phyloP scores from a whole-genome alignment of 1,140 invertebrate genomes.

The Fopius arisanus region DNA sequence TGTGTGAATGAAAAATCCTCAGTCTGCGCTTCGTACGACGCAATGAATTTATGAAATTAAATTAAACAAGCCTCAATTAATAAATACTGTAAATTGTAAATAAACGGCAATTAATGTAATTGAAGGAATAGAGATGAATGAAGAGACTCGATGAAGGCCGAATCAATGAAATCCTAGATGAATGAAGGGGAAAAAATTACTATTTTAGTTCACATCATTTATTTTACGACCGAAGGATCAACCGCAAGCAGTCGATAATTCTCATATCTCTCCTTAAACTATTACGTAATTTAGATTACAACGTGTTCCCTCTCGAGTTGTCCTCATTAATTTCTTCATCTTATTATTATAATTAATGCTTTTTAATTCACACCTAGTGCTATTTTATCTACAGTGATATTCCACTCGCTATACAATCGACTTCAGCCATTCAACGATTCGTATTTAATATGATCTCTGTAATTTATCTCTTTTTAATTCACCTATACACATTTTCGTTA shows the following conservation, averaged over 20 bases:
- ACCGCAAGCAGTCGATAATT: not conserved
- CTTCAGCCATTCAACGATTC: not conserved
- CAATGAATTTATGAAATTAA: slow-evolving; percentile 23
- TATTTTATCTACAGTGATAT: slow-evolving; percentile 63
- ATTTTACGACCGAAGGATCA: slow-evolving; percentile 37
- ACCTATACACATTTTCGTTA: not conserved
- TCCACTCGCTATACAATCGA: slow-evolving; percentile 30
- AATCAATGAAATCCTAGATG: too few species aligned
- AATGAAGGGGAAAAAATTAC: too few species aligned
- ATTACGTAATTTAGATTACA: slow-evolving; percentile 35
- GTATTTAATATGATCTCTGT: slow-evolving; percentile 10
- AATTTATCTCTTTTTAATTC: slow-evolving; percentile 18
- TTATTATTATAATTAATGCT: not conserved
- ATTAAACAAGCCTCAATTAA: not conserved
- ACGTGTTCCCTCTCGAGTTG: slow-evolving; percentile 46
- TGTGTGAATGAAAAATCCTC: not conserved
- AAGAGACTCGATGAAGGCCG: too few species aligned
- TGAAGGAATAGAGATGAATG: not conserved
- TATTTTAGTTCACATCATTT: slow-evolving; percentile 40
- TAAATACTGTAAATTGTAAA: slow-evolving; percentile 5
- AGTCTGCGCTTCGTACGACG: not conserved
- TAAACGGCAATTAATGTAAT: slow-evolving; percentile 1
- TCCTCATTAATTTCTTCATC: slow-evolving; percentile 28
- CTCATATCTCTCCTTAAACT: slow-evolving; percentile 10
- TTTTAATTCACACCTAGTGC: slow-evolving; percentile 51